These are phyloP conservation scores for Ceryle rudis DNA, from an alignment of 2,797 vertebrate species.

Conservation along the genomic window DNA sequence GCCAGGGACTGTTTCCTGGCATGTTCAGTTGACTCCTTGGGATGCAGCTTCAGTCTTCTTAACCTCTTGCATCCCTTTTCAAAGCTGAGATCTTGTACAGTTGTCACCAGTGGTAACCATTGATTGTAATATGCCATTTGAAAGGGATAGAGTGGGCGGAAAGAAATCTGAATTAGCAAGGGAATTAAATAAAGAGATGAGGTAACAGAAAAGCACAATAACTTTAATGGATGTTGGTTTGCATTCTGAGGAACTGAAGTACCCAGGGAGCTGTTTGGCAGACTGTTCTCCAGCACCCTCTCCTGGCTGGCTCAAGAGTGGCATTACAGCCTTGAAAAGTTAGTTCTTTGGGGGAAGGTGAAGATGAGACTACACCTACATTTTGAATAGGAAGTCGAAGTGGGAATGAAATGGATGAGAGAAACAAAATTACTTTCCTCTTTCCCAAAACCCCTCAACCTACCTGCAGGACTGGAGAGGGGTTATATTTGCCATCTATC, in stretches of 20 bases:
- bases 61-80: neutral
- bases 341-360: neutral
- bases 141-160: neutral
- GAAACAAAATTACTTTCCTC: neutral
- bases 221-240: neutral
- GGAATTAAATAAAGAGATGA: neutral
- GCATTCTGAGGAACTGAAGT: neutral
- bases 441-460: neutral
- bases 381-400: neutral
- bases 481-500: neutral
- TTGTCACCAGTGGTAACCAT: neutral
- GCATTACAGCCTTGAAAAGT: neutral
- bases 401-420: neutral
- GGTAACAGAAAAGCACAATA: neutral
- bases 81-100: neutral
- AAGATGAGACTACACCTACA: accelerated
- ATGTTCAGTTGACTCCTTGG: neutral
- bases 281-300: constrained; percentile 36
- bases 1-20: neutral
- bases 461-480: neutral
- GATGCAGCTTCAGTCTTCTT: neutral
- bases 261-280: neutral
- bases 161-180: neutral
- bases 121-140: neutral
- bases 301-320: constrained; percentile 25